These are phyloP conservation scores for Pongo pygmaeus DNA, from an alignment of 2,113 vertebrate genomes.

Conservation along the genomic window DNA sequence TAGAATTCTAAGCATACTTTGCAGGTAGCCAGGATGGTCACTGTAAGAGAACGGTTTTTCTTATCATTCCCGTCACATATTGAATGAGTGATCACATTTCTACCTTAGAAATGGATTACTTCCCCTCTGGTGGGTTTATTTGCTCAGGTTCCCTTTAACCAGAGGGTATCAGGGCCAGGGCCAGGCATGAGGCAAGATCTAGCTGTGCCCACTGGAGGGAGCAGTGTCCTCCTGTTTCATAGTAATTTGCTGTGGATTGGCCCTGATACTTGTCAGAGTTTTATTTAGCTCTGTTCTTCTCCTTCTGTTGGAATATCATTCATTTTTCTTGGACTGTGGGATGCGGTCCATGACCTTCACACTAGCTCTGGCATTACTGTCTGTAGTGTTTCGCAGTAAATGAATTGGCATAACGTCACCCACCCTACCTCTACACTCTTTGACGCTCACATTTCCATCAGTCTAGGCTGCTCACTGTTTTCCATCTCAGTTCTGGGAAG, in stretches of 20 bases:
- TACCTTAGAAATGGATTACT: conserved; percentile 14
- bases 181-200: background rate
- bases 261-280: background rate
- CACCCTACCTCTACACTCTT: conserved; percentile 45
- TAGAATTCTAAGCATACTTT: background rate
- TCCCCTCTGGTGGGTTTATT: conserved; percentile 25
- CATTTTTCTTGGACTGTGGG: background rate
- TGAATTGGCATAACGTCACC: conserved; percentile 45
- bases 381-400: conserved; percentile 65
- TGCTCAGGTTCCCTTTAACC: conserved; percentile 28
- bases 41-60: background rate
- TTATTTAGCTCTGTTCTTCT: conserved; percentile 20
- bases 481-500: conserved; percentile 72
- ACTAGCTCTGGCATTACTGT: background rate
- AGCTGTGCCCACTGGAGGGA: background rate
- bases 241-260: background rate
- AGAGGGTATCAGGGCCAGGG: background rate
- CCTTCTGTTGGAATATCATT: conserved; percentile 1
- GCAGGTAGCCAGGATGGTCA: too few relatives aligned
- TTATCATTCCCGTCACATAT: background rate
- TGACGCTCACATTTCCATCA: conserved; percentile 64
- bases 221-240: background rate
- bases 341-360: conserved; percentile 48
- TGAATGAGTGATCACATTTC: background rate
- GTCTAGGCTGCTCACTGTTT: conserved; percentile 68